phyloP scores from a whole-genome alignment of 2,113 vertebrate species.

The Mionectes macconnelli region DNA sequence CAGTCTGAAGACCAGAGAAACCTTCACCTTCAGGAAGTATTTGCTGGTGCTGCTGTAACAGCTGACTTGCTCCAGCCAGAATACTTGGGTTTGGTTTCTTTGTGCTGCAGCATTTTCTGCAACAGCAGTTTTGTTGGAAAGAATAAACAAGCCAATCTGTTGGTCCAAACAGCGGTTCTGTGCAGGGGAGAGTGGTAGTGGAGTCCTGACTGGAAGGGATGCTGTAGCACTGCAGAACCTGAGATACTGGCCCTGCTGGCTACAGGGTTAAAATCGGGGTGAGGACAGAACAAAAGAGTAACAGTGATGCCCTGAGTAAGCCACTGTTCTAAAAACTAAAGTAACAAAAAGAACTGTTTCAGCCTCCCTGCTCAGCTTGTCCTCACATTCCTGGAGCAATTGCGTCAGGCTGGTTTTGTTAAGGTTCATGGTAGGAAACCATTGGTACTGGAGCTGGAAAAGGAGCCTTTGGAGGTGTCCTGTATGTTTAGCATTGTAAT shows the following conservation, averaged over 20 bases:
- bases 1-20: neutral
- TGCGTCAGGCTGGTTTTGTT: neutral
- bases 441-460: neutral
- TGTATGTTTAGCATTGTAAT: neutral
- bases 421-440: neutral
- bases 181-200: neutral
- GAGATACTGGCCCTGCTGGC: neutral
- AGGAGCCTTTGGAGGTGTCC: neutral
- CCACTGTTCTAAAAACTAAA: neutral
- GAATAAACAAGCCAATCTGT: neutral
- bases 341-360: neutral
- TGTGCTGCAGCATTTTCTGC: neutral
- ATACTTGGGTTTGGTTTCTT: neutral
- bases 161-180: neutral
- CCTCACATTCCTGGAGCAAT: neutral
- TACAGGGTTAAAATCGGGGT: neutral
- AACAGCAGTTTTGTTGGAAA: neutral
- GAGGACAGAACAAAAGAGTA: neutral
- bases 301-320: neutral
- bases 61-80: neutral
- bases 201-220: neutral
- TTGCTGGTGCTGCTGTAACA: neutral
- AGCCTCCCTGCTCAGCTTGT: neutral
- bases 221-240: neutral
- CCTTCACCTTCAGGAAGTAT: neutral